Evolutionary conservation across 1,140 invertebrate species (phyloP).

Genomic region (Bombus sibiricus): DNA sequence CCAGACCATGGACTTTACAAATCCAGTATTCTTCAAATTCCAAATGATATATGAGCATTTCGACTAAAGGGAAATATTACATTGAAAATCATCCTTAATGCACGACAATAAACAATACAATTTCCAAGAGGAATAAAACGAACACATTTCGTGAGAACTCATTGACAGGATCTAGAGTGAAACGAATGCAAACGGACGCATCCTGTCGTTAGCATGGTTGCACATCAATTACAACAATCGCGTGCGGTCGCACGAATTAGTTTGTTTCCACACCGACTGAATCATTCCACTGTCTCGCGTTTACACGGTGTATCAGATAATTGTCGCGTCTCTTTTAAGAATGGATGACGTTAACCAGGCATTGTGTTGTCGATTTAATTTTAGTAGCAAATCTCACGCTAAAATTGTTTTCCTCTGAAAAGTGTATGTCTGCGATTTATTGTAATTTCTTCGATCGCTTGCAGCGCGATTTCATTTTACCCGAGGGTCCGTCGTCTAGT

Average conservation of each 20-base stretch:
- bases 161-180: conserved; percentile 46
- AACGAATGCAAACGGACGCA: conserved; percentile 53
- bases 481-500: background rate
- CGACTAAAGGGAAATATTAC: too few species aligned
- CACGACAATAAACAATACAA: background rate
- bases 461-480: background rate
- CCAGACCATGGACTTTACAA: background rate
- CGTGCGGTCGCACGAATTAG: conserved; percentile 56
- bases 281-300: conserved; percentile 11
- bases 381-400: conserved; percentile 2
- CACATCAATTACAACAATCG: conserved; percentile 35
- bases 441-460: background rate
- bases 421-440: background rate
- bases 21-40: too few species aligned
- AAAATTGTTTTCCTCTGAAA: background rate
- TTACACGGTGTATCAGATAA: background rate
- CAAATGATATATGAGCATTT: too few species aligned
- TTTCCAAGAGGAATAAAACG: background rate
- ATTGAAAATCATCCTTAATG: too few species aligned
- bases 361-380: conserved; percentile 20
- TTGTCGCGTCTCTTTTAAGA: background rate
- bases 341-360: background rate
- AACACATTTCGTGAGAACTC: conserved; percentile 45
- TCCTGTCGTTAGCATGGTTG: conserved; percentile 54
- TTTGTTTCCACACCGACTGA: conserved; percentile 46